Evolutionary conservation across 53 echinoderm and acorn worm genomes (phyloP).

Genomic region (Stichopus horrens): DNA sequence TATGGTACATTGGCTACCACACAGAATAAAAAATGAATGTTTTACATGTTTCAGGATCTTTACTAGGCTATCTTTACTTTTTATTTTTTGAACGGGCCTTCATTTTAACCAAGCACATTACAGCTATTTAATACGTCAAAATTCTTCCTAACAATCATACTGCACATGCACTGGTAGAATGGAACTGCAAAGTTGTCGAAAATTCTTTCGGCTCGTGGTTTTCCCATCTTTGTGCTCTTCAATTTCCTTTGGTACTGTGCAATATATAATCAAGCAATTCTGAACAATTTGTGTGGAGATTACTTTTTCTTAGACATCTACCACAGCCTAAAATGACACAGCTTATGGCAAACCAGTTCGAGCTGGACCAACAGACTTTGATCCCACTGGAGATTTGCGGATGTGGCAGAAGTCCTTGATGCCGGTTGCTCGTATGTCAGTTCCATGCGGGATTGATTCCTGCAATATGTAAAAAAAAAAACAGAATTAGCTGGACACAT

Average conservation of each 20-base stretch:
- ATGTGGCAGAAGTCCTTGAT: slow-evolving; percentile 5
- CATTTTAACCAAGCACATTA: too few species aligned
- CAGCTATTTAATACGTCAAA: too few species aligned
- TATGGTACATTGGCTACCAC: slow-evolving; percentile 28
- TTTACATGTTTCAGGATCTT: too few species aligned
- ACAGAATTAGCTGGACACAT: too few species aligned
- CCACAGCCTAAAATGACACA: slow-evolving; percentile 20
- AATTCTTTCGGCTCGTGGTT: slow-evolving; percentile 49
- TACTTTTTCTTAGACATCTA: slow-evolving; percentile 7
- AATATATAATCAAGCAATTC: slow-evolving; percentile 47
- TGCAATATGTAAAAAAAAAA: slow-evolving; percentile 7
- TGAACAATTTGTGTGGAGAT: slow-evolving; percentile 49
- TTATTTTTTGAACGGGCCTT: too few species aligned
- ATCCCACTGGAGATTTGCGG: slow-evolving; percentile 1
- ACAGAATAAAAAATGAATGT: too few species aligned
- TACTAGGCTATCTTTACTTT: too few species aligned
- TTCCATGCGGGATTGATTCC: neutral
- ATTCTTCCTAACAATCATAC: slow-evolving; percentile 48
- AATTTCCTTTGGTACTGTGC: slow-evolving; percentile 35
- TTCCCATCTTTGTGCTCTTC: neutral
- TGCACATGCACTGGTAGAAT: slow-evolving; percentile 55
- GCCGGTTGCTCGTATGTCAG: neutral
- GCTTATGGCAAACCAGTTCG: slow-evolving; percentile 23
- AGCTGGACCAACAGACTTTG: neutral
- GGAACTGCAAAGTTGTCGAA: slow-evolving; percentile 60